A percentile compares a stretch with the other conserved stretches of the same genome.
Conservation (phyloP, 1,140 invertebrate genomes). For the Holcopasites calliopsidis region DNA sequence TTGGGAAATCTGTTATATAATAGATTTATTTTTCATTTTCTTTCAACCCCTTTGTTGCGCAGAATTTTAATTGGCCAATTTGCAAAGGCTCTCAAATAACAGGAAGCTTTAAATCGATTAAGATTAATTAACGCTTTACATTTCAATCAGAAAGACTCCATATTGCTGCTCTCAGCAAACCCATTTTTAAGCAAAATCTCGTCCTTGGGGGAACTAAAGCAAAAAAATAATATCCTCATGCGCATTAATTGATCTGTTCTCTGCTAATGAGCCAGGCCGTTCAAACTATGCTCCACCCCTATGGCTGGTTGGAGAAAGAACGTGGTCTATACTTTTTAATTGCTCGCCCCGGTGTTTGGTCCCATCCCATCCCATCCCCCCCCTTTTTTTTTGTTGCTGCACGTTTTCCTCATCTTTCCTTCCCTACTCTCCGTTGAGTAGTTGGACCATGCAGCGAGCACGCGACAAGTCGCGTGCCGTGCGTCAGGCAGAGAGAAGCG, state of each 20-base stretch:
- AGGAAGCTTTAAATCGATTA: too few relatives aligned
- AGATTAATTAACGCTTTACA: too few relatives aligned
- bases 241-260: constrained; percentile 33
- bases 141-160: too few relatives aligned
- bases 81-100: too few relatives aligned
- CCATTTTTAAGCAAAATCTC: not conserved
- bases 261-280: constrained; percentile 18
- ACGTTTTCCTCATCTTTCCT: not conserved
- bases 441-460: constrained; percentile 35
- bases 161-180: too few relatives aligned
- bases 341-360: too few relatives aligned
- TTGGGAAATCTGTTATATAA: constrained; percentile 18
- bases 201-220: not conserved
- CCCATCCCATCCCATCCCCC: not conserved
- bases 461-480: constrained; percentile 58
- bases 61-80: too few relatives aligned
- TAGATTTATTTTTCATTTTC: too few relatives aligned
- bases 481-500: constrained; percentile 18
- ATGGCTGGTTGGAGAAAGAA: not conserved
- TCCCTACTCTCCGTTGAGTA: not conserved
- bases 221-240: not conserved
- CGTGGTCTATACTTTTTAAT: constrained; percentile 44
- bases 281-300: not conserved
- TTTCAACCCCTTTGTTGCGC: too few relatives aligned
- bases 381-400: not conserved